These are phyloP conservation scores for Henricia sp. DNA, from an alignment of 53 echinoderm and acorn worm genomes.

Conservation along the genomic window DNA sequence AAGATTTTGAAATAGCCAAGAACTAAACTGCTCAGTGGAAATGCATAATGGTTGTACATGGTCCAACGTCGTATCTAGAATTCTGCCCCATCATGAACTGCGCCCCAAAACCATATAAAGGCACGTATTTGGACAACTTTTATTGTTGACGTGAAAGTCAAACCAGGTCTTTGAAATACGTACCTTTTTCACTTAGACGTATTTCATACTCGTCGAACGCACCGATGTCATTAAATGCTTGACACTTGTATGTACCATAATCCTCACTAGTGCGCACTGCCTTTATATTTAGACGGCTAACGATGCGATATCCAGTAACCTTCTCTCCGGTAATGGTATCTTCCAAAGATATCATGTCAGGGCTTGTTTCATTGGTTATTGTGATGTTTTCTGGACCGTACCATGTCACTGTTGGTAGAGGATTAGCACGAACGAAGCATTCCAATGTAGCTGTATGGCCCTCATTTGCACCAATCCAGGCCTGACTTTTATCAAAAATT, in stretches of 20 bases:
- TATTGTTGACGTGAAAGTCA: not conserved
- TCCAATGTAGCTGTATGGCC: slow-evolving; percentile 28
- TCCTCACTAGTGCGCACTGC: slow-evolving; percentile 16
- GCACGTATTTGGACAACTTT: not conserved
- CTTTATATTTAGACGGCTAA: slow-evolving; percentile 13
- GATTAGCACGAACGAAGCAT: slow-evolving; percentile 36
- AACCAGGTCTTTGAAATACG: not conserved
- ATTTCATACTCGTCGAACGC: slow-evolving; percentile 14
- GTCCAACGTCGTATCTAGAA: too few species aligned
- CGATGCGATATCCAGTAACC: not conserved
- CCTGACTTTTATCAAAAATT: slow-evolving; percentile 20
- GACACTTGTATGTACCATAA: slow-evolving; percentile 46
- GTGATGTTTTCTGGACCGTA: slow-evolving; percentile 4
- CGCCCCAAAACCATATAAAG: too few species aligned
- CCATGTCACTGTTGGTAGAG: slow-evolving; percentile 25
- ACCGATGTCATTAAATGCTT: not conserved
- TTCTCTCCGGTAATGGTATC: not conserved
- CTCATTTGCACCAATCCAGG: slow-evolving; percentile 41
- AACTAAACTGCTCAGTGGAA: too few species aligned
- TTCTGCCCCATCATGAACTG: too few species aligned
- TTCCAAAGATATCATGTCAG: too few species aligned
- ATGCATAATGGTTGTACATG: too few species aligned
- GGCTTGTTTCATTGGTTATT: not conserved
- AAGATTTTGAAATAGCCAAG: too few species aligned
- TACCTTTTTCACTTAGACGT: slow-evolving; percentile 41